Evolutionary conservation across 2,797 vertebrate genomes (phyloP).

Genomic region (Microctenopoma steveboyesi): DNA sequence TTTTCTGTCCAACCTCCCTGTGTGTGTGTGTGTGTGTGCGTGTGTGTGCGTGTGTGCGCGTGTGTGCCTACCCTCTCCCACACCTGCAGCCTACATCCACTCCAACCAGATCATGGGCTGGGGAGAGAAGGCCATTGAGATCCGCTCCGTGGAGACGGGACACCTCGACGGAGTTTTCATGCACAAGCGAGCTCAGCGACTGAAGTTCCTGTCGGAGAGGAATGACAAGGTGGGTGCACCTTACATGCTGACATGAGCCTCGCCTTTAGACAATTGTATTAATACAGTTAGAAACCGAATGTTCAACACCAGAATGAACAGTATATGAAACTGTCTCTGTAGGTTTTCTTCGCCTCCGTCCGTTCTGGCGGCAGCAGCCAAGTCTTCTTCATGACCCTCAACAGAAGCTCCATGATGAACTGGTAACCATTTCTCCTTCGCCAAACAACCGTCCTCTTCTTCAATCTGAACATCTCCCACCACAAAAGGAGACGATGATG

Average conservation of each 20-base stretch:
- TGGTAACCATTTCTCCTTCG: constrained; percentile 85
- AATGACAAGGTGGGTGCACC: constrained; percentile 96
- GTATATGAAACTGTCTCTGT: constrained; percentile 31
- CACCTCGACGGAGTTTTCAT: constrained; percentile 99
- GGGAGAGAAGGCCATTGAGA: constrained; percentile 99
- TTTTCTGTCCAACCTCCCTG: constrained; percentile 69
- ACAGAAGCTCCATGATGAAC: constrained; percentile 99
- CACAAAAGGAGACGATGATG: constrained; percentile 42
- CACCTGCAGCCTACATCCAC: constrained; percentile 97
- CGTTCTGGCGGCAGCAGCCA: constrained; percentile 98
- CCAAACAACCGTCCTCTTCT: constrained; percentile 56
- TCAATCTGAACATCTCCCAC: constrained; percentile 68
- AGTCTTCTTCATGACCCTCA: constrained; percentile 99
- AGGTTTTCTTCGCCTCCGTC: constrained; percentile 99
- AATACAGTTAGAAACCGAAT: too few species aligned
- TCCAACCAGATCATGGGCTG: constrained; percentile 99
- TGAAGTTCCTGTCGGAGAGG: constrained; percentile 99
- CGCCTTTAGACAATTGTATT: too few species aligned
- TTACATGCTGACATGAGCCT: too few species aligned
- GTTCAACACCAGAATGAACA: too few species aligned
- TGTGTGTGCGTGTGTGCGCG: constrained; percentile 4
- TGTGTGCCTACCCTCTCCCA: constrained; percentile 24
- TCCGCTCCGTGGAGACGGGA: constrained; percentile 99
- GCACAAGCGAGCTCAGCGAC: constrained; percentile 99
- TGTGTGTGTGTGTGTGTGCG: constrained; percentile 26